Evolutionary conservation across 2,888 invertebrate species (phyloP), one percentile per base, ranked within the genome.

Genomic region (Chironomus tentans): DNA sequence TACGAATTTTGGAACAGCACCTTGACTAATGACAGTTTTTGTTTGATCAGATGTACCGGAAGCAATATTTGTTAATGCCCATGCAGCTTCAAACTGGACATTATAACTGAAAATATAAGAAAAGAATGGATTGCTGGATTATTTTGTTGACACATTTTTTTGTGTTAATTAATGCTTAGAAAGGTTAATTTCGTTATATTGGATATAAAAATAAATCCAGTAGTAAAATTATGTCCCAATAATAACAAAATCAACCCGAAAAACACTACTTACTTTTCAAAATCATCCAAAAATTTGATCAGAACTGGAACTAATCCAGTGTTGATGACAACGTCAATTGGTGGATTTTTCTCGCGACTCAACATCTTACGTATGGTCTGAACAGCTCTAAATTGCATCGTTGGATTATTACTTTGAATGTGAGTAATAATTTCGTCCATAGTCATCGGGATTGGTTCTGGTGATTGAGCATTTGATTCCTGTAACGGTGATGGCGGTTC

Each of bases 31-130:
- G 0, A 98, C 96, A 18, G 91, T 90, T 79, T 90, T 87, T 0
- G 98, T 99, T 82, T 99, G 97, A 0, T 92, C 91, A 0, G 93
- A 90, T 0, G 94, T 94, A 7, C 98, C 98, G 0, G 97, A 97
- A 0, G 98, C 98, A 75, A 99, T 94, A 82, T 98, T 98, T 28
- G 98, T 99, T 76, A 99, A 85, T 0, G 97, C 97, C 98, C 98
- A 99, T 0, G 97, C 92, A 0, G 97, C 92, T 85, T 98, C 98
- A 85, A 98, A 98, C 83, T 98, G 94, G 0, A 95, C 85, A 71
- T 89, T 86, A 0, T 90, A 84, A 79, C 93, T 93, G 0, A 85
- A 85, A 77, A 38, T 69, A 75, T 65, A 74, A 70, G n/a, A 46
- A 18, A 56, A 28, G 3, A 7, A 47, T 77, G 62, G 50, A 73